phyloP scores from a whole-genome alignment of 1,140 invertebrate species.

The Aricia agestis region DNA sequence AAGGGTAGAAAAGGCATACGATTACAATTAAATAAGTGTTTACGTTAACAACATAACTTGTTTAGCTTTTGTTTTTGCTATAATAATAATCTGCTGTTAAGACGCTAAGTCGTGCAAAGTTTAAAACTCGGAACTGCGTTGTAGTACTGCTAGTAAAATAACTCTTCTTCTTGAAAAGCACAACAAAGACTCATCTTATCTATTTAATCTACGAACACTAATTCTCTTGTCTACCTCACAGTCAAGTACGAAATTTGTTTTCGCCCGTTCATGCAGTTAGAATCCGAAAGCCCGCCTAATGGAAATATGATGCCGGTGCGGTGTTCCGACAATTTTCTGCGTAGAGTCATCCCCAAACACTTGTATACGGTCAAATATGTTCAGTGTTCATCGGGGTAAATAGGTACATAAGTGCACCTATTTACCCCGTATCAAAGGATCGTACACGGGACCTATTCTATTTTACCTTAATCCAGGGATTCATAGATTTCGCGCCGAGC shows the following conservation, averaged over 20 bases:
- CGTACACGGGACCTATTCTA: conserved; percentile 31
- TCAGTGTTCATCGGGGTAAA: not conserved
- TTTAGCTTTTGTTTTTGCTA: no score
- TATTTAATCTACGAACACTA: not conserved
- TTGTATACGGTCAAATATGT: not conserved
- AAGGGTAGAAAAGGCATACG: no score
- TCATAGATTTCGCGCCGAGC: conserved; percentile 33
- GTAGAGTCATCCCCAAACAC: not conserved
- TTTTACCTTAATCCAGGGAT: conserved; percentile 36
- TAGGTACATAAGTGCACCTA: conserved; percentile 8
- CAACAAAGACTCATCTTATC: not conserved
- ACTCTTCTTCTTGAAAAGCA: not conserved
- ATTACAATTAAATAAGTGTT: no score
- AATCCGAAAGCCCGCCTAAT: not conserved
- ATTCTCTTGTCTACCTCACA: no score
- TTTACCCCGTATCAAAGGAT: conserved; percentile 22
- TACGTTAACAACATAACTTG: no score
- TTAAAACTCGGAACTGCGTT: not conserved
- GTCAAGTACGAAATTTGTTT: not conserved
- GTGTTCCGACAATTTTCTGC: not conserved
- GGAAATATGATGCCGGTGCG: not conserved
- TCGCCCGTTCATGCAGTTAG: conserved; percentile 28
- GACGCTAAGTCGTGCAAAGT: not conserved
- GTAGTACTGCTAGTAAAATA: not conserved
- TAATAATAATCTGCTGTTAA: not conserved